Evolutionary conservation across 1,140 invertebrate species (phyloP), one percentile per base, ranked within the genome.

Genomic region (Conopomorpha cramerella): DNA sequence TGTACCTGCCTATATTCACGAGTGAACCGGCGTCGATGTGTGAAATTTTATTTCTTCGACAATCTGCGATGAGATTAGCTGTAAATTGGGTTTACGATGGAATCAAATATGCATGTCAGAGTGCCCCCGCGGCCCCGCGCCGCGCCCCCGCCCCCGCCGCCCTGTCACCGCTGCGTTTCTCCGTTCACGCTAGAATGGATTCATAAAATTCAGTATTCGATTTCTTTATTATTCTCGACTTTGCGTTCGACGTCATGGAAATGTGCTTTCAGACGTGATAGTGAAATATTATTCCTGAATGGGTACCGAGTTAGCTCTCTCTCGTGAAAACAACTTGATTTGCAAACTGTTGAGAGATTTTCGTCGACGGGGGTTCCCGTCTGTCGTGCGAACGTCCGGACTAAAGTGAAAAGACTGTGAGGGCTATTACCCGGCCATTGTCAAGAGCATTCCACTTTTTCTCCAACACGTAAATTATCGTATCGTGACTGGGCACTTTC

Each of bases 21-120:
- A 60, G 46, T 44, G 43, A 55, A 28, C 43, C 57, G 60, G 54
- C n/a, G n/a, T n/a, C 61, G 60, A 49, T 41, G 66, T 59, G 57
- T 70, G 58, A 74, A 61, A 74, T 74, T 71, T 74, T 71, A 74
- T 74, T 71, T 67, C 66, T 66, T 64, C 58, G 57, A 71, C 66
- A 71, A 70, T 74, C 62, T 63, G 50, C 63, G 51, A 71, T 63
- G 50, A 66, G 70, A 71, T 74, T 71, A 74, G 63, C 63, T 66
- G 64, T 67, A 67, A 71, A 74, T 74, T 67, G 66, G 67, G 61
- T 74, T 74, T 70, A 71, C 67, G 59, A 66, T 43, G 47, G 45
- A 63, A 71, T 73, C 60, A 65, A 68, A 73, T 71, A 73, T 65
- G 64, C 64, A 68, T 54, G 58, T 52, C 51, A n/a, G n/a, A n/a